Evolutionary conservation across 2,113 vertebrate genomes (phyloP), one percentile per base, ranked within the genome.

Genomic region (Periophthalmus modestus): DNA sequence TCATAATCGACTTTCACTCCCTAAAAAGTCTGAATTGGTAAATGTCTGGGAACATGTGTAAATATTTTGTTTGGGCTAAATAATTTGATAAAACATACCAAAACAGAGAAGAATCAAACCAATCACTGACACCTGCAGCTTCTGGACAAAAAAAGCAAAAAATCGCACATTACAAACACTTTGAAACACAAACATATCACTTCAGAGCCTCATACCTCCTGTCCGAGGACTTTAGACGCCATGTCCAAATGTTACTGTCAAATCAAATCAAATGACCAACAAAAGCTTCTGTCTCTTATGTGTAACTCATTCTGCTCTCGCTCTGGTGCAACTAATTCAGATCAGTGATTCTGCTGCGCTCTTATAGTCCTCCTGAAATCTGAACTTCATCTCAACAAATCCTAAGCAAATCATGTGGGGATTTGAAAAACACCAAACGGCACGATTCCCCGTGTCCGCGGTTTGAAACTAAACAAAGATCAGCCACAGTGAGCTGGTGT

Each of bases 341-440:
- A 58, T 61, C 13, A 10, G 34, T 39, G 63, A 19, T n/a, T 43
- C 10, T n/a, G 21, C 68, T 57, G 71, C 86, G 86, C 82, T 88
- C 52, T 75, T 24, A 71, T 24, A 71, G 36, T 66, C 50, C 48
- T 14, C 9, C 52, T 46, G 68, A 36, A 67, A 74, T 14, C 66
- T 46, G 47, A 71, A 57, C 69, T 28, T 79, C 77, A 81, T 61
- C 69, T 63, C 59, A 61, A 77, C 39, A 78, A 80, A 82, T 61
- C 72, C 13, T 50, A 13, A 9, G 68, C 67, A 92, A 90, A 82
- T 88, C 21, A 84, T 75, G 75, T 83, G 85, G 84, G n/a, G 59
- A 2, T 77, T 59, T 61, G 57, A 16, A 72, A 82, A 82, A 62
- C 39, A 15, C 16, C 19, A 16, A 61, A 7, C n/a, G 18, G 59